Conservation (phyloP, 2,113 vertebrate species). For the Felis catus region F.catus_Fca126_mat1.0 CM031424.1:28309501-28310000, state of each 20-base stretch:
- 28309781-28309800: background rate
- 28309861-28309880: background rate
- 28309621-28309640: slow-evolving; percentile 82
- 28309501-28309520: background rate
- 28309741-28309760: background rate
- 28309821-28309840: background rate
- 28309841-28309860: background rate
- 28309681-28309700: background rate
- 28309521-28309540: background rate
- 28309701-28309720: background rate
- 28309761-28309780: background rate
- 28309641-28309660: background rate
- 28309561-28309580: background rate
- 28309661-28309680: background rate
- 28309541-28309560: background rate
- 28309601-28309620: slow-evolving; percentile 86
- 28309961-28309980: background rate
- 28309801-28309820: background rate
- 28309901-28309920: background rate
- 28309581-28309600: slow-evolving; percentile 89
- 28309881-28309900: background rate
- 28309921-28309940: background rate
- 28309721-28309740: background rate
- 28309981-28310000: too few species aligned
- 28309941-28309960: background rate